Base-by-base conservation (phyloP, 2,113 vertebrate genomes). In the Pipra filicauda region DNA sequence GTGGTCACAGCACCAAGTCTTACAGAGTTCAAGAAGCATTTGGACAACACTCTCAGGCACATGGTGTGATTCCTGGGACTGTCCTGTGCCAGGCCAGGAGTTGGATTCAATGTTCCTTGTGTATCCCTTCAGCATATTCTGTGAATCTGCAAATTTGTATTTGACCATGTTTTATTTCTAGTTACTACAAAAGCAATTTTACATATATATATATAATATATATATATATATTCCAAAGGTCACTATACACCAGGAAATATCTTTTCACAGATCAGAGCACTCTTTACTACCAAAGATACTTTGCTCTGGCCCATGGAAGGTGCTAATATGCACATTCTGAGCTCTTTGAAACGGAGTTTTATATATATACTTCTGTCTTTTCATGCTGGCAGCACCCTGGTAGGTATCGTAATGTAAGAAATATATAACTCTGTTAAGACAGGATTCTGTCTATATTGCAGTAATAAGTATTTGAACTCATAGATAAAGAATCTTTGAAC, bases 321-420 rank as follows among this genome's bases (percentile, higher is more conserved):
- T 23, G 19, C 7, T 43, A 48, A 61, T 21, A 61, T 0, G 0
- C 12, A 41, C 0, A 2, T 71, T 65, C 18, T 44, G 58, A 89
- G 27, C 19, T 37, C 22, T 80, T 80, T 59, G 51, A 54, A 57
- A 51, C 18, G 44, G 8, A 61, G 5, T 28, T 9, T 41, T 59
- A 26, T 59, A 35, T 35, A 59, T 65, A 8, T 10, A 61, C 31
- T 72, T 77, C 6, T 44, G 27, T 37, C 22, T 64, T 59, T n/a
- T 65, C 18, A 33, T 70, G n/a, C 23, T 80, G 30, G 35, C 35
- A 64, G 39, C 17, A 37, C 19, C 11, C 24, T 74, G 18, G 9
- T 46, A n/a, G 9, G 9, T 30, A 65, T 41, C 26, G 43, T 59
- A 79, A 84, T 51, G 52, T 66, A 76, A 30, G 27, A 64, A 74